Conservation (phyloP, 2,113 vertebrate species). For the Callionymus lyra region DNA sequence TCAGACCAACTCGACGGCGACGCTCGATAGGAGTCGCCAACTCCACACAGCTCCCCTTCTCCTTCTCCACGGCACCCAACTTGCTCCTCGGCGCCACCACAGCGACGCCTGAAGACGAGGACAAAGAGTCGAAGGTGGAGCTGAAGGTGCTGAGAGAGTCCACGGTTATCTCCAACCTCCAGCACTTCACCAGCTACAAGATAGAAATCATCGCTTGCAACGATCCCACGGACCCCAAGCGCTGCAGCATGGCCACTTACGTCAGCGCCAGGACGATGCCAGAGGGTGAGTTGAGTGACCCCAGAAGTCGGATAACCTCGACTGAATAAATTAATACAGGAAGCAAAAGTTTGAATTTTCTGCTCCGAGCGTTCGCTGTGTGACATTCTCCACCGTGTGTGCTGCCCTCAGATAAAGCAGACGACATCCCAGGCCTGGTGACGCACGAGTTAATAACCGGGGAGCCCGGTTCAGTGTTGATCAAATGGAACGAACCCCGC, state of each 20-base stretch:
- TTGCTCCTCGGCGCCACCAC: conserved; percentile 57
- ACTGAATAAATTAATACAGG: too few species aligned
- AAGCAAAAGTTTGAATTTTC: not conserved
- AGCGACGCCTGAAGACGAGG: conserved; percentile 30
- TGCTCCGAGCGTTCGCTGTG: not conserved
- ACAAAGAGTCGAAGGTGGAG: conserved; percentile 59
- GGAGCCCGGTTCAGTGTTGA: conserved; percentile 69
- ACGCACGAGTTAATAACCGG: conserved; percentile 75
- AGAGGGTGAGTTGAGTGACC: conserved; percentile 71
- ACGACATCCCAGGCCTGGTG: conserved; percentile 76
- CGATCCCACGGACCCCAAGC: conserved; percentile 60
- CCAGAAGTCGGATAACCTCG: not conserved
- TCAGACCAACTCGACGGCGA: conserved; percentile 76
- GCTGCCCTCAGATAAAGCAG: conserved; percentile 75
- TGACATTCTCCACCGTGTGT: conserved; percentile 3
- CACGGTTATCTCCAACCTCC: conserved; percentile 81
- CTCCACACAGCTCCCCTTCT: conserved; percentile 41
- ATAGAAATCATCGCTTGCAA: conserved; percentile 97
- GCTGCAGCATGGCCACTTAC: conserved; percentile 82
- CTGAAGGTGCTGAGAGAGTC: conserved; percentile 82
- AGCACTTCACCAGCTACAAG: conserved; percentile 91
- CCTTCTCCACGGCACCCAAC: conserved; percentile 45
- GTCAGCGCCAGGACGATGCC: conserved; percentile 94
- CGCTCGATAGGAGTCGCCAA: conserved; percentile 77
- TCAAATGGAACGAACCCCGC: conserved; percentile 82